Evolutionary conservation across 2,888 invertebrate species (phyloP).

Genomic region (Noctua comes): DNA sequence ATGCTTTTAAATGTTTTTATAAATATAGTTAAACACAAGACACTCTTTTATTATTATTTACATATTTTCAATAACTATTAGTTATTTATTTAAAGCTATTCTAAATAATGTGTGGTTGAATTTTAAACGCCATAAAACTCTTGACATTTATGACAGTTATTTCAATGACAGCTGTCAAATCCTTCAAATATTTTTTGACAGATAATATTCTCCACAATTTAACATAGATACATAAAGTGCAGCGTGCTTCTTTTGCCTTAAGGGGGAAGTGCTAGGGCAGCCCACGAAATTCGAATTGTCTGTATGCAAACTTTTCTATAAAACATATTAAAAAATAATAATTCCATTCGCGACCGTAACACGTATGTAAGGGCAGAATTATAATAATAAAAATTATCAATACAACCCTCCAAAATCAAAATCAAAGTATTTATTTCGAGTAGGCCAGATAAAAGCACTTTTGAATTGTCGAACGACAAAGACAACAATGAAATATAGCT

Average conservation of each 20-base stretch:
- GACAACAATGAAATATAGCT: no score
- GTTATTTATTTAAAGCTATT: neutral
- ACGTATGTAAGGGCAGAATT: no score
- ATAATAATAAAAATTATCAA: no score
- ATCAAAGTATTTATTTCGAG: no score
- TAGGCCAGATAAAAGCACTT: no score
- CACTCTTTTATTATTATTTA: conserved; percentile 12
- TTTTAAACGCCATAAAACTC: neutral
- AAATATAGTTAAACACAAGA: conserved; percentile 14
- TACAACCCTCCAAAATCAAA: no score
- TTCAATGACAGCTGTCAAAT: conserved; percentile 1
- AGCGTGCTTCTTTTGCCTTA: neutral
- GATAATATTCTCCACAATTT: neutral
- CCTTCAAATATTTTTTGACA: neutral
- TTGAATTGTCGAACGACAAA: no score
- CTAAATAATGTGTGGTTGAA: neutral
- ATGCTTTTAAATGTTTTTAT: neutral
- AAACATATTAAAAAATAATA: no score
- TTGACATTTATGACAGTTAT: neutral
- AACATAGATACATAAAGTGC: neutral
- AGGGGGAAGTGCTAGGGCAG: no score
- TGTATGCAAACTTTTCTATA: no score
- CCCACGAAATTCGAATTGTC: no score
- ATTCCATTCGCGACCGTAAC: no score
- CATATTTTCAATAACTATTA: neutral